Percentiles rank a stretch among this genome's conserved stretches.
Conservation (phyloP, 1,140 invertebrate species). For the Phymastichus coffea region DNA sequence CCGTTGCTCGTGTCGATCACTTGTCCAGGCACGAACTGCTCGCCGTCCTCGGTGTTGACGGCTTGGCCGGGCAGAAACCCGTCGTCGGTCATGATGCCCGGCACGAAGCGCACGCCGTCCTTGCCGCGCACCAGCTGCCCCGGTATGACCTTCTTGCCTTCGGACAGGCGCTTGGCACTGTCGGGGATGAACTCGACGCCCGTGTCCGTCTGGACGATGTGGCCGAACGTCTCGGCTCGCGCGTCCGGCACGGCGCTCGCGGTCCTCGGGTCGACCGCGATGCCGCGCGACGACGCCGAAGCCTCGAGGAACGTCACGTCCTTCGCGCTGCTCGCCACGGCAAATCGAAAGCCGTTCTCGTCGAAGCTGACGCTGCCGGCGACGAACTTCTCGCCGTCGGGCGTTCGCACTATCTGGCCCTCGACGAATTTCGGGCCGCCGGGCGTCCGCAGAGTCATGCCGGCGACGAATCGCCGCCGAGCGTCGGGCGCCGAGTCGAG, state of each 20-base stretch:
- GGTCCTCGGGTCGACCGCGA: constrained; percentile 63
- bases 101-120: constrained; percentile 67
- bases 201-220: constrained; percentile 67
- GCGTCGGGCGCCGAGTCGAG: constrained; percentile 55
- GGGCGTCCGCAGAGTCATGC: constrained; percentile 65
- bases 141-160: constrained; percentile 64
- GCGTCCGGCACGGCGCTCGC: constrained; percentile 51
- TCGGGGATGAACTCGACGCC: constrained; percentile 73
- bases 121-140: constrained; percentile 65
- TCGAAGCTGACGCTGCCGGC: constrained; percentile 59
- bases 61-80: constrained; percentile 73
- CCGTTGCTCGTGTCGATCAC: constrained; percentile 59
- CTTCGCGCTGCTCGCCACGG: constrained; percentile 60
- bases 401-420: constrained; percentile 64
- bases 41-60: constrained; percentile 67
- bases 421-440: constrained; percentile 67
- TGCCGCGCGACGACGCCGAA: constrained; percentile 55
- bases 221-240: constrained; percentile 65
- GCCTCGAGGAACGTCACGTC: constrained; percentile 61
- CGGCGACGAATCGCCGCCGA: constrained; percentile 68
- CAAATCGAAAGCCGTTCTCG: constrained; percentile 61
- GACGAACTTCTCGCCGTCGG: constrained; percentile 61
- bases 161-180: constrained; percentile 48
- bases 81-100: constrained; percentile 67
- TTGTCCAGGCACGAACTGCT: constrained; percentile 68